Evolutionary conservation across 2,888 invertebrate genomes (phyloP).

Genomic region (Troides helena): DNA sequence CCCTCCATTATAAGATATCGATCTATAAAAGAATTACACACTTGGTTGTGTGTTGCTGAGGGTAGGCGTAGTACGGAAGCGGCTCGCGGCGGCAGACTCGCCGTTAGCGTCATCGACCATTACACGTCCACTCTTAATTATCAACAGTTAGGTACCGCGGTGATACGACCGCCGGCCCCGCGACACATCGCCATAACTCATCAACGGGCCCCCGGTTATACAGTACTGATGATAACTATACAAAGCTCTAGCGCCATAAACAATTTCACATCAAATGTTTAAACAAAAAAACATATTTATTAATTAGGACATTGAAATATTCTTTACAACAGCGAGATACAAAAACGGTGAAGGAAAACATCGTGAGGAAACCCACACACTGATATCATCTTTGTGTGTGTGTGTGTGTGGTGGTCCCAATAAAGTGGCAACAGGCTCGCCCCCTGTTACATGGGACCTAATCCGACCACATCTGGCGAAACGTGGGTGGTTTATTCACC

Average conservation of each 20-base stretch:
- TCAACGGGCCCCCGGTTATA: constrained; percentile 9
- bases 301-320: too few species aligned
- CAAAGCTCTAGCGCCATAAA: not conserved
- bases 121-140: constrained; percentile 74
- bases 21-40: constrained; percentile 22
- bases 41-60: constrained; percentile 29
- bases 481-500: too few species aligned
- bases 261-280: not conserved
- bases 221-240: not conserved
- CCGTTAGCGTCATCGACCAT: constrained; percentile 69
- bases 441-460: too few species aligned
- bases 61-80: constrained; percentile 65
- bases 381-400: too few species aligned
- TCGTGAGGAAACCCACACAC: too few species aligned
- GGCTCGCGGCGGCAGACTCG: constrained; percentile 52
- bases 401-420: too few species aligned
- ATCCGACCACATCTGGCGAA: too few species aligned
- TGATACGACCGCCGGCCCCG: constrained; percentile 40
- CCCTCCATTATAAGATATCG: constrained; percentile 3
- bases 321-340: too few species aligned
- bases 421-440: too few species aligned
- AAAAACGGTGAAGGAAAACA: too few species aligned
- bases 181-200: constrained; percentile 17
- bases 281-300: too few species aligned
- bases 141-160: constrained; percentile 69